Evolutionary conservation across 2,113 vertebrate genomes (phyloP).

Genomic region (Crotalus viridis): DNA sequence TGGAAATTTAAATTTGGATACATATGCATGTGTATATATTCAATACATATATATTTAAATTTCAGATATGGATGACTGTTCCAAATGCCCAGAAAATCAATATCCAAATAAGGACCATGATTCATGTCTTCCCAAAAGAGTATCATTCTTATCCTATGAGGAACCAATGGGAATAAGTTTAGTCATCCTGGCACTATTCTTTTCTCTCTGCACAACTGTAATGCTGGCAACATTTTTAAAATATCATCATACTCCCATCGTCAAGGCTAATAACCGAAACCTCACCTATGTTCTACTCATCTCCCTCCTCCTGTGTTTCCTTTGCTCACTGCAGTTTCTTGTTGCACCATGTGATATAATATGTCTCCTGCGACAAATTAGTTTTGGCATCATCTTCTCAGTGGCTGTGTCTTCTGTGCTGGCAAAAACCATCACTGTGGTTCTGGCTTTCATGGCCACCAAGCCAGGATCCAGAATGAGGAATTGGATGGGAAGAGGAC

Average conservation of each 20-base stretch:
- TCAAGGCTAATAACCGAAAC: too few species aligned
- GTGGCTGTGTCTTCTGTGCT: not conserved
- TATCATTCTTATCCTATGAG: not conserved
- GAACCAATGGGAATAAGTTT: not conserved
- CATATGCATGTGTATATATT: not conserved
- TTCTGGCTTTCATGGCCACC: not conserved
- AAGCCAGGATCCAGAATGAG: not conserved
- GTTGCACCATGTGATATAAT: too few species aligned
- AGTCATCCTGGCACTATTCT: not conserved
- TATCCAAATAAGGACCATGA: not conserved
- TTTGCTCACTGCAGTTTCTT: too few species aligned
- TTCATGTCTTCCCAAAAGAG: not conserved
- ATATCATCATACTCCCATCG: not conserved
- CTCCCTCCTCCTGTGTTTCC: too few species aligned
- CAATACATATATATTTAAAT: not conserved
- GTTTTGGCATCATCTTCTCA: not conserved
- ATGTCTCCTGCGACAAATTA: not conserved
- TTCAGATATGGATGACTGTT: not conserved
- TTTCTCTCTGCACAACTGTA: not conserved
- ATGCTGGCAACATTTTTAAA: not conserved
- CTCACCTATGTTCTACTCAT: too few species aligned
- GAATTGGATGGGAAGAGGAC: not conserved
- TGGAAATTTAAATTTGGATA: too few species aligned
- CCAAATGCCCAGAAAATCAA: not conserved
- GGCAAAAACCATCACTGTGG: not conserved